Evolutionary conservation across 2,113 vertebrate species (phyloP).

Genomic region (Syngnathus floridae): DNA sequence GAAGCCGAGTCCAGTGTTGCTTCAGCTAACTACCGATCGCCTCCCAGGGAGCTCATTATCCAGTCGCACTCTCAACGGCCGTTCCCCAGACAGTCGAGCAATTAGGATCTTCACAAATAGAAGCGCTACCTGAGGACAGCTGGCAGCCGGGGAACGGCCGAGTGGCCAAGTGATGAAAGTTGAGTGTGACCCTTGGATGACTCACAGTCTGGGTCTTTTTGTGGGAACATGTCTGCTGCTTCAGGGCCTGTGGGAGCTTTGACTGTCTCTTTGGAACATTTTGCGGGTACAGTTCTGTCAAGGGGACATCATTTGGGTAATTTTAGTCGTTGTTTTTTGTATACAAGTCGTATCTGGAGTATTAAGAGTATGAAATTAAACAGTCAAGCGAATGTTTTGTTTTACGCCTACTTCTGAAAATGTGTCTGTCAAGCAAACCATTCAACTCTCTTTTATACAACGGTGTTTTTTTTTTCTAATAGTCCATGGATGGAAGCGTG

Average conservation of each 20-base stretch:
- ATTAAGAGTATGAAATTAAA: neutral
- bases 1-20: conserved; percentile 49
- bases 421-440: too few species aligned
- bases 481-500: neutral
- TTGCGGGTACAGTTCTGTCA: neutral
- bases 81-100: conserved; percentile 56
- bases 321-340: neutral
- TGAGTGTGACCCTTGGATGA: conserved; percentile 9
- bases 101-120: conserved; percentile 60
- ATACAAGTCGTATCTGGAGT: neutral
- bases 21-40: conserved; percentile 54
- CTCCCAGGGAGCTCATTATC: conserved; percentile 65
- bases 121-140: conserved; percentile 44
- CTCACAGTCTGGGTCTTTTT: neutral
- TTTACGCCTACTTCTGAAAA: too few species aligned
- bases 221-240: neutral
- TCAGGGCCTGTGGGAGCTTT: neutral
- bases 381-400: neutral
- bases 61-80: conserved; percentile 41
- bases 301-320: neutral
- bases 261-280: neutral
- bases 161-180: conserved; percentile 11
- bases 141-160: conserved; percentile 21
- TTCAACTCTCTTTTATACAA: too few species aligned
- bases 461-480: neutral